Base-by-base conservation (phyloP, 2,888 invertebrate species). In the Morpho deidamia region DNA sequence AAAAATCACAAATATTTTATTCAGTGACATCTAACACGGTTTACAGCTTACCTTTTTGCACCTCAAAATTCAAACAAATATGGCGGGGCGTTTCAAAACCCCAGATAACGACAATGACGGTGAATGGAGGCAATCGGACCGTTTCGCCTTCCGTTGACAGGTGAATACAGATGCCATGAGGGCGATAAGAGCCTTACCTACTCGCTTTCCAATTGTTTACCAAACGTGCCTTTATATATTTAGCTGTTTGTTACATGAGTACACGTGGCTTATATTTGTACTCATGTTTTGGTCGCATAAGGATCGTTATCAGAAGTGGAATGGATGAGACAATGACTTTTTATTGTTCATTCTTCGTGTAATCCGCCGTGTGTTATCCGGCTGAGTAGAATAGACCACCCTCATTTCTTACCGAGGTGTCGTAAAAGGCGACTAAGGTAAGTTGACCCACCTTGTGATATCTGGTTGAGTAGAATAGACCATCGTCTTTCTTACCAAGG, bases 111-210 rank as follows among this genome's bases (percentile, higher is more conserved):
- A 53, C 47, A 38, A 14, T 34, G 32, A 44, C n/a, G 39, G 44
- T 11, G 34, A 11, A 11, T 34, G 48, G 48, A 44, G 48, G 23
- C 44, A 48, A 48, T 48, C 44, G 38, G 53, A 35, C 38, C 44
- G 44, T 44, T 53, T 44, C 38, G 44, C 48, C 44, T 48, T 44
- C 12, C 43, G 48, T 40, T 44, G 48, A 44, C 48, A 53, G 47
- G 43, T 47, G 52, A 47, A 53, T 43, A 43, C 33, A 44, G 53
- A 53, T 53, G 42, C 43, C 34, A 44, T 37, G 44, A 12, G 34
- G 33, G 40, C 40, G 51, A 51, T 51, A 51, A 51, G 45, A 33
- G 35, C 8, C 34, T 9, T 38, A 34, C 41, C 44, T 11, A 44
- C 10, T n/a, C 11, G 38, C 45, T 38, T 47, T 47, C 39, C 23